phyloP scores from a whole-genome alignment of 2,797 vertebrate species.

The Mormyrus hasselquistii region DNA sequence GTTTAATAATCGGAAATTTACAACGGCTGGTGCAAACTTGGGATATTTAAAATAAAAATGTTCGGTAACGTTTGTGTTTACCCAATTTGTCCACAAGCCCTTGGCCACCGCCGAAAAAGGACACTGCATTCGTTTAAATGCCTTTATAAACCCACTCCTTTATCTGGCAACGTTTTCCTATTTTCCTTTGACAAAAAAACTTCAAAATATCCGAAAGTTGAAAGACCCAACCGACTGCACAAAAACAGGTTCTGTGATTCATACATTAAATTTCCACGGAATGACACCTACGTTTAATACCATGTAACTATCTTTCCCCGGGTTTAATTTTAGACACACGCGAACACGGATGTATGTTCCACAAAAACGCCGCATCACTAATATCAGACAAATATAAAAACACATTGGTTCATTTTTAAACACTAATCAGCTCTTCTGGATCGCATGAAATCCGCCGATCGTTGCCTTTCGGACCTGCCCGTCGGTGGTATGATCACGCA shows the following conservation, averaged over 20 bases:
- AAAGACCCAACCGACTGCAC: neutral
- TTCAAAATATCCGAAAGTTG: neutral
- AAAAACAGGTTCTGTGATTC: conserved; percentile 17
- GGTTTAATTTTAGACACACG: neutral
- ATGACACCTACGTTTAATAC: conserved; percentile 14
- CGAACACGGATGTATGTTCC: neutral
- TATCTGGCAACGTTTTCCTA: neutral
- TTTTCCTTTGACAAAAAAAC: neutral
- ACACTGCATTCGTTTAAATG: neutral
- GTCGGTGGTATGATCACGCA: conserved; percentile 3
- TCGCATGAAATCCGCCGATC: neutral
- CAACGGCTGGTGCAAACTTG: neutral
- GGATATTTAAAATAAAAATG: neutral
- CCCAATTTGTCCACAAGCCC: neutral
- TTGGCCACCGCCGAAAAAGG: neutral
- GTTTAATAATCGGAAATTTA: neutral
- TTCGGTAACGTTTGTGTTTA: neutral
- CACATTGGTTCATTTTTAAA: neutral
- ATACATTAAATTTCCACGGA: conserved; percentile 17
- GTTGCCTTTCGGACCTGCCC: neutral
- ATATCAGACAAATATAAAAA: neutral
- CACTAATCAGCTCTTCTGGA: neutral
- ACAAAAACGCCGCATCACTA: neutral
- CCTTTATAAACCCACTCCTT: neutral
- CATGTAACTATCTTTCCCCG: neutral